These are phyloP conservation scores for Orthonevra nobilis DNA, from an alignment of 2,888 invertebrate species.

Conservation along the genomic window DNA sequence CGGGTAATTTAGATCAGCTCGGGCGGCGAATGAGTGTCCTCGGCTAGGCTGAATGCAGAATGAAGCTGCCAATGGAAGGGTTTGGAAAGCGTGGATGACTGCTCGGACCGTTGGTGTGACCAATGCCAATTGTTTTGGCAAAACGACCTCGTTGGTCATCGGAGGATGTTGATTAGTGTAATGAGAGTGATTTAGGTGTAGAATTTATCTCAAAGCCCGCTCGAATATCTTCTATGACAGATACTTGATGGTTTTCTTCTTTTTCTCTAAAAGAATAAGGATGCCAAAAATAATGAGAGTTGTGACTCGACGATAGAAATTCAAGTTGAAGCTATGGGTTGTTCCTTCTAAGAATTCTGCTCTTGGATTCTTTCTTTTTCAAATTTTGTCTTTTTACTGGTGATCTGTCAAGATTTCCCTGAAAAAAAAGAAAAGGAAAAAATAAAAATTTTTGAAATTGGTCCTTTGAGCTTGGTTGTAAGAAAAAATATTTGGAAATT, in stretches of 20 bases:
- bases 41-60: slow-evolving; percentile 38
- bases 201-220: slow-evolving; percentile 48
- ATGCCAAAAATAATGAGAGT: too few relatives aligned
- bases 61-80: slow-evolving; percentile 34
- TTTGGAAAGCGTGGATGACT: slow-evolving; percentile 24
- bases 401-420: slow-evolving; percentile 70
- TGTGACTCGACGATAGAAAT: too few relatives aligned
- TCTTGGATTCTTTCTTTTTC: slow-evolving; percentile 4
- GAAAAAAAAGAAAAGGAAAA: slow-evolving; percentile 26
- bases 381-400: slow-evolving; percentile 34
- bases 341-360: slow-evolving; percentile 21
- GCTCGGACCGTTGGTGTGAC: slow-evolving; percentile 72
- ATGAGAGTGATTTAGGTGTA: slow-evolving; percentile 37
- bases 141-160: slow-evolving; percentile 78
- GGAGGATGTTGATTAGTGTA: slow-evolving; percentile 72
- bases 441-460: not conserved
- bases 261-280: too few relatives aligned
- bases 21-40: slow-evolving; percentile 77
- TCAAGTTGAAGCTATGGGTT: not conserved
- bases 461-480: not conserved
- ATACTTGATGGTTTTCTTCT: slow-evolving; percentile 33
- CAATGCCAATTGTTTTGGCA: slow-evolving; percentile 77
- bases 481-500: too few relatives aligned
- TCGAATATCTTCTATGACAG: slow-evolving; percentile 58
- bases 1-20: slow-evolving; percentile 78